These are phyloP conservation scores for Drosophila pseudoananassae DNA, from an alignment of 1,140 invertebrate species.

Conservation along the genomic window DNA sequence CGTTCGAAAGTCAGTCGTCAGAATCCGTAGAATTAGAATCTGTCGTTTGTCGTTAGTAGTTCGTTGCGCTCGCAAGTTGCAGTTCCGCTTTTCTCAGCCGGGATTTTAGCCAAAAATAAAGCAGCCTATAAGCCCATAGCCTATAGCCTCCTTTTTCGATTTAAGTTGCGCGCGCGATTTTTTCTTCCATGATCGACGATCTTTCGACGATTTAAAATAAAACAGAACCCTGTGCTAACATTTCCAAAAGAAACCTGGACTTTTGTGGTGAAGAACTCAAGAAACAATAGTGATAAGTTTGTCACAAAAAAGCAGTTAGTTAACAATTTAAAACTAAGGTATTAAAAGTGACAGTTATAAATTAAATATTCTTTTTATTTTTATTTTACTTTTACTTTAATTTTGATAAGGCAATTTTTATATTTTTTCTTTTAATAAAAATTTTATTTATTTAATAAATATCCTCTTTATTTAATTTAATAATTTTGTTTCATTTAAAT, in stretches of 20 bases:
- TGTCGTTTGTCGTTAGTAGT: conserved; percentile 42
- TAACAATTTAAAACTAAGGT: not conserved
- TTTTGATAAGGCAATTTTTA: not conserved
- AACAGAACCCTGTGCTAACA: not conserved
- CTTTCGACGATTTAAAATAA: not conserved
- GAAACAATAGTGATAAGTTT: not conserved
- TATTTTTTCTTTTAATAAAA: not conserved
- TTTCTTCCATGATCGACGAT: conserved; percentile 13
- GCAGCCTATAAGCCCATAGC: conserved; percentile 1
- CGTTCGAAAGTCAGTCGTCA: conserved; percentile 15
- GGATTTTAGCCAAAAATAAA: conserved; percentile 2
- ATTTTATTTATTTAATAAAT: not conserved
- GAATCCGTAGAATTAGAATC: conserved; percentile 36
- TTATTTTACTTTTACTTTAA: not conserved
- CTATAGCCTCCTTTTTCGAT: conserved; percentile 10
- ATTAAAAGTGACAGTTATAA: not conserved
- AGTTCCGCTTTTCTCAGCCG: conserved; percentile 28
- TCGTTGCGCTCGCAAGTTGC: conserved; percentile 52
- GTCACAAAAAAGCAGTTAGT: not conserved
- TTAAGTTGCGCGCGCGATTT: conserved; percentile 63
- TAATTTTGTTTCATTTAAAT: conserved; percentile 1
- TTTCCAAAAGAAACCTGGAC: conserved; percentile 6
- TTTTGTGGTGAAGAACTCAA: conserved; percentile 16
- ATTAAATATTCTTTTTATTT: not conserved
- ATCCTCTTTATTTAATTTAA: not conserved